Evolutionary conservation across 2,888 invertebrate genomes (phyloP), one percentile per base, ranked within the genome.

Genomic region (Latrodectus elegans): DNA sequence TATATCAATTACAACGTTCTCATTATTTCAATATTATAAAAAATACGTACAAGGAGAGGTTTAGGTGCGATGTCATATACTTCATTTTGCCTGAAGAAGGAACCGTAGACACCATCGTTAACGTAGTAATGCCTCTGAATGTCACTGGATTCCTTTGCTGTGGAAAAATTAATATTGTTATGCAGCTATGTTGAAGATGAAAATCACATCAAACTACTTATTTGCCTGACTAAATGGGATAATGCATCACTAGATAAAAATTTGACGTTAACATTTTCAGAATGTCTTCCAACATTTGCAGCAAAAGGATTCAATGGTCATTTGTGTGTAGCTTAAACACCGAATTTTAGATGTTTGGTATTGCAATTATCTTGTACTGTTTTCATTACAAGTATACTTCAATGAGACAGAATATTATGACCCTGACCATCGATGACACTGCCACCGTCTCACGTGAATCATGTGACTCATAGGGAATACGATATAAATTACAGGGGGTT

Each of bases 51-150:
- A 2, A 79, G 68, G 22, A 89, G 94, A 51, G 95, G 95, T 17
- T 22, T n/a, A 15, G 15, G 22, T 8, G 52, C 17, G 86, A 94
- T 92, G 4, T 97, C 95, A 78, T 93, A 93, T 15, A 97, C 96
- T 53, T 94, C 94, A 91, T 96, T 96, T 92, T 99, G 97, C 93
- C 99, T 99, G 91, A 97, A 99, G 94, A 99, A 99, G 86, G 98
- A 98, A 85, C 99, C 99, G 93, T 99, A 99, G 88, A 99, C 97
- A 8, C 99, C 99, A 93, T 99, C 99, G 93, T 99, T 99, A 91
- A 99, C 95, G 94, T 97, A 99, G 93, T 99, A 99, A 98, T 99
- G 98, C 52, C n/a, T 67, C 49, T 26, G 51, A 17, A 51, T 52
- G n/a, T 73, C 52, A 26, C 15, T 17, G 17, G 84, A 82, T 15